Conservation (phyloP, 2,113 vertebrate species). For the Elephantulus edwardii region DNA sequence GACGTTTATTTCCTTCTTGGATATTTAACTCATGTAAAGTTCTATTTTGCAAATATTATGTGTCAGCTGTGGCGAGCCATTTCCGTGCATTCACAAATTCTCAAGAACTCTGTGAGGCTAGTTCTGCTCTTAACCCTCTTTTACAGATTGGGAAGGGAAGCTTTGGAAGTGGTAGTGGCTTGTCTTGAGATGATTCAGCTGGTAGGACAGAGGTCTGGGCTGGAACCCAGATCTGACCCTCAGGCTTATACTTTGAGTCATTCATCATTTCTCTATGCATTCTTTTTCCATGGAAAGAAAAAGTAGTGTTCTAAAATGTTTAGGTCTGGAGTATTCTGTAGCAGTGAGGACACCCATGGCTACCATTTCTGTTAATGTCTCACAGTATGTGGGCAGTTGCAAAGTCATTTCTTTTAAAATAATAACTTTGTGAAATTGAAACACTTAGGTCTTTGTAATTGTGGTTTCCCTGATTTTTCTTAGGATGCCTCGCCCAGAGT, state of each 20-base stretch:
- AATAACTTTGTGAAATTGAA: background rate
- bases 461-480: background rate
- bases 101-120: background rate
- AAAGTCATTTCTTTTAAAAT: background rate
- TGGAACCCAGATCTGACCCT: background rate
- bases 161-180: background rate
- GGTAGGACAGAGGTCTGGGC: background rate
- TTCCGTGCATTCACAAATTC: background rate
- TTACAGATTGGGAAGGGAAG: background rate
- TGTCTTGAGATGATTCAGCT: background rate
- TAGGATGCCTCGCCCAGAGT: conserved; percentile 94
- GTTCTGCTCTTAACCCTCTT: background rate
- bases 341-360: background rate
- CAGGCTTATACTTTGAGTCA: background rate
- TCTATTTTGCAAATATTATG: background rate
- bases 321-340: background rate
- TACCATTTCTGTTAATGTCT: background rate
- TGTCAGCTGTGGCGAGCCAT: background rate
- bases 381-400: background rate
- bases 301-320: background rate
- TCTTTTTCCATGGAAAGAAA: background rate
- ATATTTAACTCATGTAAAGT: conserved; percentile 14
- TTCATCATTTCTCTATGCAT: background rate
- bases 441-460: background rate
- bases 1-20: background rate